Base-by-base conservation (phyloP, 2,888 invertebrate species). In the Notocelia uddmanniana region DNA sequence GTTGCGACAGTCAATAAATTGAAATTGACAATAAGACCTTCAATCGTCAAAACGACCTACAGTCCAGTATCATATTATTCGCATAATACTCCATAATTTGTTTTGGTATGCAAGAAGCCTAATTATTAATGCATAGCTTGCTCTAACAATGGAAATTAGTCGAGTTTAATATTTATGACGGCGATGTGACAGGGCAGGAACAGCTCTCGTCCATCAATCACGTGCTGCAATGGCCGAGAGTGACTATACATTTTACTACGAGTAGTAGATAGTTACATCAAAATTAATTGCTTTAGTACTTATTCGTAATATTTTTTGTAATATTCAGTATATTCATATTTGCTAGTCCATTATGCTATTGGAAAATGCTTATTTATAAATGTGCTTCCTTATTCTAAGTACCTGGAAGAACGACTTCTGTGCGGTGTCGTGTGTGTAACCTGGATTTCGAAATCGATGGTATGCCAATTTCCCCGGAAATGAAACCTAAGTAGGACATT, bases 161-260 rank as follows among this genome's bases (percentile, higher is more conserved):
- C 11, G 18, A 34, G 63, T 54, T 64, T 64, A 54, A 64, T 59
- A 55, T 57, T 64, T 70, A 66, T 71, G 58, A 58, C 58, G 50
- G 70, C 41, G 19, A 45, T 41, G 11, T 55, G 64, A 66, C 63
- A 54, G 21, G 60, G 41, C 64, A 54, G 34, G 62, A 50, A 48
- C 64, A 54, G 21, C 37, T 55, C 55, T 19, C 9, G 21, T 8
- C 54, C 72, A 72, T 72, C 72, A 68, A 72, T 72, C 72, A 68
- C 23, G 19, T 18, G 66, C 31, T 18, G 60, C 21, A 55, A 48
- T 62, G 67, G 26, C 26, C 23, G 34, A 23, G 37, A 37, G 59
- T 67, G 45, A 60, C 62, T 48, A 37, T 67, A 26, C 9, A 41
- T 52, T 59, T 52, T 34, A 18, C 18, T 52, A n/a, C n/a, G n/a